Evolutionary conservation across 2,888 invertebrate genomes (phyloP), one percentile per base, ranked within the genome.

Genomic region (Nomada goodeniana): DNA sequence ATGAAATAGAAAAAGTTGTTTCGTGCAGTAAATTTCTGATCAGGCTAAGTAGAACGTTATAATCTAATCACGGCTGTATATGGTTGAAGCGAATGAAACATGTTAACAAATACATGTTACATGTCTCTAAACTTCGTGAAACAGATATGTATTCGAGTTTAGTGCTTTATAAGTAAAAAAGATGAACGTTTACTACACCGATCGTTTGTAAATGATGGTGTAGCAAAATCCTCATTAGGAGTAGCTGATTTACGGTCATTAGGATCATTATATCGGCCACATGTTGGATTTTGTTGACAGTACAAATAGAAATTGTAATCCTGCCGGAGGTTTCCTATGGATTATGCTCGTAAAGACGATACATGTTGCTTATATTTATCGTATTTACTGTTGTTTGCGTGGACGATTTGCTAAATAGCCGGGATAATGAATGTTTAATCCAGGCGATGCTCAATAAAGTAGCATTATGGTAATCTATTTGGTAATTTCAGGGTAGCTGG

Each of bases 391-490:
- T 7, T 13, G 23, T 13, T 47, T 50, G 50, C 50, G 55, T 52
- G 55, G 57, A 74, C 29, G 55, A 50, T 78, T 71, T 71, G 78
- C 65, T 42, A 64, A 78, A 83, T 82, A 57, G 53, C 50, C 67
- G 9, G 50, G 60, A 57, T 82, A 82, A 83, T 74, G 82, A 82
- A 78, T 44, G 73, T 67, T 82, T 82, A 82, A 78, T 73, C 82
- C 73, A 47, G n/a, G 36, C 53, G 52, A 47, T 59, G 78, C 47
- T 70, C 78, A 26, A 67, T 83, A 78, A 82, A 70, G 61, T 68
- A 67, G 74, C 61, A 70, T 83, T 82, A 82, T 74, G 70, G 29
- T 82, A 83, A 83, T 82, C 69, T 82, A 74, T 78, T 82, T 63
- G 78, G 70, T 82, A 70, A 82, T 78, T 74, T 52, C 74, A 20